These are phyloP conservation scores for Balaeniceps rex DNA, from an alignment of 2,113 vertebrate genomes.

Conservation along the genomic window DNA sequence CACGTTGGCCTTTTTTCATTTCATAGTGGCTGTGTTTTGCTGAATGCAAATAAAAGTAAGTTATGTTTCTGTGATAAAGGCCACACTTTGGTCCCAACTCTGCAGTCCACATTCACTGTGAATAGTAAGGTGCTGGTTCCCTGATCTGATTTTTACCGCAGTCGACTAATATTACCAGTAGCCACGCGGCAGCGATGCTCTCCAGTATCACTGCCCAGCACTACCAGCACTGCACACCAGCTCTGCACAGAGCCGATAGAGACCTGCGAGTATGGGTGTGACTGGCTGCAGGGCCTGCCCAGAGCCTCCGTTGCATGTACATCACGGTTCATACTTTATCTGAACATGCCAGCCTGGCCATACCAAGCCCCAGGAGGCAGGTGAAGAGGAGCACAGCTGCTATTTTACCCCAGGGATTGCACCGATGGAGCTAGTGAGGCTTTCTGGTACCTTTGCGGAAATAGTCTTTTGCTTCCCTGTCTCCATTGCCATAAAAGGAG, in stretches of 20 bases:
- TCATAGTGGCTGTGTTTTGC: neutral
- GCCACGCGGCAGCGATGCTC: rapidly evolving
- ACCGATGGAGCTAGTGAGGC: neutral
- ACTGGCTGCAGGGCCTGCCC: neutral
- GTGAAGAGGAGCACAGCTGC: neutral
- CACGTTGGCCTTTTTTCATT: neutral
- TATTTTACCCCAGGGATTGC: neutral
- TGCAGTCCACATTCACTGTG: neutral
- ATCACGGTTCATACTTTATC: rapidly evolving
- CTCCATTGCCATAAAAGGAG: neutral
- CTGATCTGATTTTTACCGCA: rapidly evolving
- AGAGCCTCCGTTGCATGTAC: rapidly evolving
- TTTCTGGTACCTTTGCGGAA: neutral
- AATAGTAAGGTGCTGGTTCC: neutral
- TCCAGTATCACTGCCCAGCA: neutral
- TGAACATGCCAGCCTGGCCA: rapidly evolving
- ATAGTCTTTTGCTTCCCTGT: neutral
- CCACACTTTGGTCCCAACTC: neutral
- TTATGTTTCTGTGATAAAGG: neutral
- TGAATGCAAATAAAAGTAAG: neutral
- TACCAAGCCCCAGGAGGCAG: neutral
- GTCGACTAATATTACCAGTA: neutral
- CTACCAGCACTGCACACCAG: neutral
- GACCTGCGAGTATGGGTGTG: rapidly evolving
- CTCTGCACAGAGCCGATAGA: rapidly evolving